A percentile compares a stretch with the other conserved stretches of the same genome.
Conservation (phyloP, 2,113 vertebrate genomes). For the Cyanistes caeruleus region DNA sequence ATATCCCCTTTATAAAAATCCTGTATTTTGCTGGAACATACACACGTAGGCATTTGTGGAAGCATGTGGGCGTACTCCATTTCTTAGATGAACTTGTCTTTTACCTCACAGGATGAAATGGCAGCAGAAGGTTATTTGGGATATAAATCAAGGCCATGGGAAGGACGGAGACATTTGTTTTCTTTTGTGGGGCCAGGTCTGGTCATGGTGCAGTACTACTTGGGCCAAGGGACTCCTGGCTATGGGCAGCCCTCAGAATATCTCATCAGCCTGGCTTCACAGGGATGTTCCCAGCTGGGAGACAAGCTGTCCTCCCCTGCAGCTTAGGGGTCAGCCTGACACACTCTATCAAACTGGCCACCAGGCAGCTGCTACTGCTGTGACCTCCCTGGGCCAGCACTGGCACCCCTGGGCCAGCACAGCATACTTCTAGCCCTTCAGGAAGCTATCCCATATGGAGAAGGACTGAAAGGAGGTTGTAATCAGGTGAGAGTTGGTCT, state of each 20-base stretch:
- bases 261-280: not conserved
- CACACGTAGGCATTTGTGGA: not conserved
- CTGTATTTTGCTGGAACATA: not conserved
- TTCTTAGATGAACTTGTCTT: not conserved
- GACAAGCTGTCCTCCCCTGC: not conserved
- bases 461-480: not conserved
- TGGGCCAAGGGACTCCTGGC: not conserved
- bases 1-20: not conserved
- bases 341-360: not conserved
- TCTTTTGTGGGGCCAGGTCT: not conserved
- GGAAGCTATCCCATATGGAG: not conserved
- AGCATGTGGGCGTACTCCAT: not conserved
- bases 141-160: not conserved
- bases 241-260: fast-evolving
- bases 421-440: not conserved
- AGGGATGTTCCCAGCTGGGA: not conserved
- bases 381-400: fast-evolving
- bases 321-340: not conserved
- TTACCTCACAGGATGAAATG: fast-evolving
- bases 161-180: fast-evolving
- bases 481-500: not conserved
- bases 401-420: not conserved
- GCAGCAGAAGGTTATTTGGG: not conserved
- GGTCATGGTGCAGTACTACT: fast-evolving
- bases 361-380: not conserved